phyloP scores from a whole-genome alignment of 1,140 invertebrate genomes.

The Nebria ingens region DNA sequence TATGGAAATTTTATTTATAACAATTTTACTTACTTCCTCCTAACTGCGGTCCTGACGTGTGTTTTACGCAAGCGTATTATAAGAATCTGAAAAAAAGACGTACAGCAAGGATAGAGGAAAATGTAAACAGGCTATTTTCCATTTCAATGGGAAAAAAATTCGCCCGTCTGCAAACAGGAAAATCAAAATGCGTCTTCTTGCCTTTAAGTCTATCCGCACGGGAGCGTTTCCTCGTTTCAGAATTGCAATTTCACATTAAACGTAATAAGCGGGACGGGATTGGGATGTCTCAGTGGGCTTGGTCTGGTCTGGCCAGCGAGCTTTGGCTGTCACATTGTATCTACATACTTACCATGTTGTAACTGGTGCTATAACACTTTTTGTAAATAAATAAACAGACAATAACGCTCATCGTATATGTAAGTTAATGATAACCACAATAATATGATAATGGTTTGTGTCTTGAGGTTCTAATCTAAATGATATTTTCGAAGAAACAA shows the following conservation, averaged over 20 bases:
- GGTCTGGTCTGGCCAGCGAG: not conserved
- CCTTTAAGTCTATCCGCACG: not conserved
- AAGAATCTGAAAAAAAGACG: not conserved
- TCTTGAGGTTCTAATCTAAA: no score
- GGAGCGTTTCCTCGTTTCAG: not conserved
- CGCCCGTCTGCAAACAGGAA: not conserved
- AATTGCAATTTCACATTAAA: not conserved
- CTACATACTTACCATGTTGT: no score
- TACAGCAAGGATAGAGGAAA: not conserved
- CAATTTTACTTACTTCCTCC: not conserved
- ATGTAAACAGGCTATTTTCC: constrained; percentile 6
- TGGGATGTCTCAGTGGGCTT: not conserved
- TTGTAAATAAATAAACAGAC: no score
- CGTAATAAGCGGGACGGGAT: not conserved
- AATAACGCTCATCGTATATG: no score
- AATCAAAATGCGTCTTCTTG: not conserved
- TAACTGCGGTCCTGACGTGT: not conserved
- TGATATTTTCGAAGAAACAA: no score
- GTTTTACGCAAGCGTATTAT: not conserved
- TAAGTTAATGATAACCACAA: no score
- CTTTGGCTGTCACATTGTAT: no score
- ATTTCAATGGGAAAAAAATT: constrained; percentile 6
- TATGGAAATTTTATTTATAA: not conserved
- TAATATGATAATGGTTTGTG: no score
- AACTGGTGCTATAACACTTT: no score